A percentile compares a stretch with the other conserved stretches of the same genome.
These are phyloP conservation scores for Cynoglossus semilaevis DNA, from an alignment of 2,113 vertebrate genomes.

Conservation along the genomic window DNA sequence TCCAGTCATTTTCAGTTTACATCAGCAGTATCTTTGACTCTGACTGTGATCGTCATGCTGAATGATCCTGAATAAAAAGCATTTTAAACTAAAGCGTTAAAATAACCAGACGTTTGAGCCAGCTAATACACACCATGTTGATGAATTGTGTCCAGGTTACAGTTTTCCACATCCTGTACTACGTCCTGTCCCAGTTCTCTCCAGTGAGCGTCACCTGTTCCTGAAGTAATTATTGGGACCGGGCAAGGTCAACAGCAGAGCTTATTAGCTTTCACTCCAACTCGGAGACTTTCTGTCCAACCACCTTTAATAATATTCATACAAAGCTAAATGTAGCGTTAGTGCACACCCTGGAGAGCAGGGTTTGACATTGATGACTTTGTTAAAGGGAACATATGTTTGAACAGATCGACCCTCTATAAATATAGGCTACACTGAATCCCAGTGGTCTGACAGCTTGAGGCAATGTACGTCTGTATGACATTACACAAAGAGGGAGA, in stretches of 20 bases:
- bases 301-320: slow-evolving; percentile 53
- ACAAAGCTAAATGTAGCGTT: slow-evolving; percentile 62
- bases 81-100: too few relatives aligned
- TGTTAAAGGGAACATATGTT: slow-evolving; percentile 72
- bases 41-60: too few relatives aligned
- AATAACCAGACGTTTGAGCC: too few relatives aligned
- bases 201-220: slow-evolving; percentile 26
- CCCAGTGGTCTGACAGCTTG: slow-evolving; percentile 57
- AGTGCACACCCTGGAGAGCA: slow-evolving; percentile 47
- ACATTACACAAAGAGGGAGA: slow-evolving; percentile 49
- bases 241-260: slow-evolving; percentile 33
- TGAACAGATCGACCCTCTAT: slow-evolving; percentile 70
- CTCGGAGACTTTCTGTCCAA: slow-evolving; percentile 45
- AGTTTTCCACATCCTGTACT: slow-evolving; percentile 7
- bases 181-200: slow-evolving; percentile 8
- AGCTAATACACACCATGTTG: slow-evolving; percentile 1
- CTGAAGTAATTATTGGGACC: slow-evolving; percentile 41
- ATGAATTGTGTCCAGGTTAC: slow-evolving; percentile 12
- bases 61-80: too few relatives aligned
- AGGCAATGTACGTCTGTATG: slow-evolving; percentile 63
- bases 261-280: slow-evolving; percentile 53
- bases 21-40: too few relatives aligned
- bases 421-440: slow-evolving; percentile 74
- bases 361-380: slow-evolving; percentile 69
- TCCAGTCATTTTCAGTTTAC: too few relatives aligned